Evolutionary conservation across 1,140 invertebrate species (phyloP).

Genomic region (Drosophila mauritiana): DNA sequence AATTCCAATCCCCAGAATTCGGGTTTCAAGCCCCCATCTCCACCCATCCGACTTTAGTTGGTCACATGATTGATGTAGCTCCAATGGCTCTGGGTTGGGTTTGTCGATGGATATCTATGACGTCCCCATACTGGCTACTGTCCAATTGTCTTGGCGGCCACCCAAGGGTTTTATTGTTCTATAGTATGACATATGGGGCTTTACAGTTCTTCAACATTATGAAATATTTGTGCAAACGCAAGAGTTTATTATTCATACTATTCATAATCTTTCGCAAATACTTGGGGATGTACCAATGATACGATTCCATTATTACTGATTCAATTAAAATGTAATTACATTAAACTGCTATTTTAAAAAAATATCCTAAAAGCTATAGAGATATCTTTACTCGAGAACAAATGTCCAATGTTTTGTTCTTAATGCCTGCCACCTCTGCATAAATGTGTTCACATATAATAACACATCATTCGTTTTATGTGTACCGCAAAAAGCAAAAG

Average conservation of each 20-base stretch:
- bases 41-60: neutral
- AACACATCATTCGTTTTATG: slow-evolving; percentile 41
- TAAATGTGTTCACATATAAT: slow-evolving; percentile 17
- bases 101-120: slow-evolving; percentile 20
- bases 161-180: no score
- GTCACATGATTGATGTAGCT: slow-evolving; percentile 28
- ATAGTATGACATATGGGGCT: neutral
- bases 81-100: neutral
- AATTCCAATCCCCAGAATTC: neutral
- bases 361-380: no score
- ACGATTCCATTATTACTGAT: neutral
- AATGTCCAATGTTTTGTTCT: neutral
- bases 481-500: slow-evolving; percentile 65
- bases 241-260: neutral
- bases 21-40: neutral
- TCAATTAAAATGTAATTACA: no score
- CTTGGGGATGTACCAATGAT: no score
- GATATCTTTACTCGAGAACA: no score
- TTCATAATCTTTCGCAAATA: neutral
- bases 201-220: no score
- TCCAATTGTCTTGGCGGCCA: slow-evolving; percentile 27
- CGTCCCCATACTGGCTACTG: slow-evolving; percentile 25
- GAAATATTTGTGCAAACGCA: neutral
- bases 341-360: no score
- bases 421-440: slow-evolving; percentile 1